Evolutionary conservation across 2,888 invertebrate genomes (phyloP).

Genomic region (Polymixis lichenea): DNA sequence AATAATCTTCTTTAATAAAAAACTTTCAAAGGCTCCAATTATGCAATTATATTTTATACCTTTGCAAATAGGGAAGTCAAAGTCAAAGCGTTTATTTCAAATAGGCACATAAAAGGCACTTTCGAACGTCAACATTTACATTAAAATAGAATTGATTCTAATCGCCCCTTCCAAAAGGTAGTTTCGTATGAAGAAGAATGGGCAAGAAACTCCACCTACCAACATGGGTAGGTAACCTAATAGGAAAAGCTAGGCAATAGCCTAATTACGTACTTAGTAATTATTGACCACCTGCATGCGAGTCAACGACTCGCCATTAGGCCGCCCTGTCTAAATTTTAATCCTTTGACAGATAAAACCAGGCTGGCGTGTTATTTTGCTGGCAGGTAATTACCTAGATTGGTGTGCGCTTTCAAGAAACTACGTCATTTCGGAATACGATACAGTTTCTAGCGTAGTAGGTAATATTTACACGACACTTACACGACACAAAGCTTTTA

Average conservation of each 20-base stretch:
- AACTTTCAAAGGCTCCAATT: not conserved
- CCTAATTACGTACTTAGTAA: conserved; percentile 6
- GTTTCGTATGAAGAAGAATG: no score
- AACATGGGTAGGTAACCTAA: not conserved
- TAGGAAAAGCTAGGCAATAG: not conserved
- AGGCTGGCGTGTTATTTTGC: conserved; percentile 29
- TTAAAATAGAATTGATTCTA: no score
- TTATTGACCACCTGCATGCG: conserved; percentile 29
- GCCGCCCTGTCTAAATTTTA: conserved; percentile 28
- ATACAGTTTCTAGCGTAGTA: not conserved
- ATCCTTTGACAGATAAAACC: conserved; percentile 49
- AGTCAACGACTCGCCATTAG: conserved; percentile 23
- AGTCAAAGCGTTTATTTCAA: no score
- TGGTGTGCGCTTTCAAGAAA: conserved; percentile 32
- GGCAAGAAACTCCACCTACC: no score
- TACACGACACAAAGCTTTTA: conserved; percentile 1
- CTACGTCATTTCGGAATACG: conserved; percentile 10
- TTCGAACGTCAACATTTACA: no score
- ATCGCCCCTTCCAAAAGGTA: no score
- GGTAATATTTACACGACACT: not conserved
- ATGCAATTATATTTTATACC: not conserved
- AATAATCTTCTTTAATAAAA: not conserved
- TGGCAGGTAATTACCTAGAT: conserved; percentile 43
- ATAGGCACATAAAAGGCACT: no score
- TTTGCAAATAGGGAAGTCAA: no score